Evolutionary conservation across 2,888 invertebrate species (phyloP), one percentile per base, ranked within the genome.

Genomic region (Xanthorhoe spadicearia): DNA sequence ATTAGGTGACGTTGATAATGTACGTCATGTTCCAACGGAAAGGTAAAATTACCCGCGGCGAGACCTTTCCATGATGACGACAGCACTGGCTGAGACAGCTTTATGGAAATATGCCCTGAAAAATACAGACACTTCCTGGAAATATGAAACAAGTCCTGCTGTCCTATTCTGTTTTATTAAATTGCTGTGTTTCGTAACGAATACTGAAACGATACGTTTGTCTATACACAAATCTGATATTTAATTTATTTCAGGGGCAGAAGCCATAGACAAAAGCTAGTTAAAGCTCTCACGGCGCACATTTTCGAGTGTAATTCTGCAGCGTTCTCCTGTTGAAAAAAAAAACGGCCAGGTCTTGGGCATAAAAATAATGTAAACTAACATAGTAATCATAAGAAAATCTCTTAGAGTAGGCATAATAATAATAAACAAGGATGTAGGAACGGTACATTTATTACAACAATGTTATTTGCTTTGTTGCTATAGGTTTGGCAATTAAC

Each of bases 21-120:
- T 48, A 17, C 17, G 48, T 54, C 17, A 38, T 54, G 19, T 49
- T 35, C 3, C 17, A 18, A 28, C 28, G 38, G 19, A 17, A 19
- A 48, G 51, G 60, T 51, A 51, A 43, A 55, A 28, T 56, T 43
- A 28, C 50, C 53, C 53, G 53, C 32, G 51, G 51, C 43, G 53
- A 57, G 49, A 50, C 35, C 54, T 59, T 56, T 55, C 46, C 48
- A 59, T 46, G 51, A 15, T 62, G 58, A 66, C 62, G 59, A 59
- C 66, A 66, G 32, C 23, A 28, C 54, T 62, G 66, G 51, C 10
- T 0, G 17, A 17, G 62, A 66, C 61, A 59, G 66, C 56, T 58
- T 23, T 58, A 2, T 54, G 35, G 53, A 64, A 64, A 49, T 48
- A 17, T 18, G 19, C 32, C 18, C 10, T 43, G 17, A 19, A 63